These are phyloP conservation scores for Bolinopsis microptera DNA, from an alignment of 37 sponge, comb jelly and placozoan species.

Conservation along the genomic window DNA sequence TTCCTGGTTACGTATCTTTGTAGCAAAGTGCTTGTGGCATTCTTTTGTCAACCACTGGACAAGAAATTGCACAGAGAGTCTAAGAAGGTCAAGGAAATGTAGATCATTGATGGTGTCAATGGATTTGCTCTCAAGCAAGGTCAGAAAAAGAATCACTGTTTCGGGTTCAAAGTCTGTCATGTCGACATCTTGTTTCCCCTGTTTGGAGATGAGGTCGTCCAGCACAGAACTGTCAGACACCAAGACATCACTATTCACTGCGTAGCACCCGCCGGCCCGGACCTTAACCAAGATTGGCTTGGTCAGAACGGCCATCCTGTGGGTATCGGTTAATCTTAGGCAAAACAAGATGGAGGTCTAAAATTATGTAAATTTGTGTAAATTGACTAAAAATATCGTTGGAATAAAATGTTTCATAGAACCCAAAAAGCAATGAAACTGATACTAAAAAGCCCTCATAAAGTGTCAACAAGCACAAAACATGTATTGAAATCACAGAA, in stretches of 20 bases:
- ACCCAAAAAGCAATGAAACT: too few relatives aligned
- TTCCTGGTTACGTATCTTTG: background rate
- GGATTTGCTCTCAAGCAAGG: background rate
- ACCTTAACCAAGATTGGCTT: background rate
- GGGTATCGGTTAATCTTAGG: background rate
- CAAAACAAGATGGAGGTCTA: too few relatives aligned
- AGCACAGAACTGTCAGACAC: background rate
- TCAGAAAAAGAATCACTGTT: background rate
- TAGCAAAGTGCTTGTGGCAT: background rate
- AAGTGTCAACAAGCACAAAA: too few relatives aligned
- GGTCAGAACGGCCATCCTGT: background rate
- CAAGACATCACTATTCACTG: background rate
- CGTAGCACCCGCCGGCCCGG: background rate
- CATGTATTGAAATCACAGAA: too few relatives aligned
- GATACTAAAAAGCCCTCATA: too few relatives aligned
- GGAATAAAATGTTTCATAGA: too few relatives aligned
- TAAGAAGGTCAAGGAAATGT: background rate
- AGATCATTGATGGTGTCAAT: background rate
- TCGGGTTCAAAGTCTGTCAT: background rate
- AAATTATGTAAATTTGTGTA: too few relatives aligned
- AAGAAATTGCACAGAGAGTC: background rate
- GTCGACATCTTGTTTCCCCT: background rate
- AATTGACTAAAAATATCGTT: too few relatives aligned
- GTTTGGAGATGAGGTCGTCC: background rate
- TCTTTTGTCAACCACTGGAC: background rate